A percentile compares a stretch with the other conserved stretches of the same genome.
phyloP scores from a whole-genome alignment of 2,888 invertebrate species.

The Meiosimyza decipiens region DNA sequence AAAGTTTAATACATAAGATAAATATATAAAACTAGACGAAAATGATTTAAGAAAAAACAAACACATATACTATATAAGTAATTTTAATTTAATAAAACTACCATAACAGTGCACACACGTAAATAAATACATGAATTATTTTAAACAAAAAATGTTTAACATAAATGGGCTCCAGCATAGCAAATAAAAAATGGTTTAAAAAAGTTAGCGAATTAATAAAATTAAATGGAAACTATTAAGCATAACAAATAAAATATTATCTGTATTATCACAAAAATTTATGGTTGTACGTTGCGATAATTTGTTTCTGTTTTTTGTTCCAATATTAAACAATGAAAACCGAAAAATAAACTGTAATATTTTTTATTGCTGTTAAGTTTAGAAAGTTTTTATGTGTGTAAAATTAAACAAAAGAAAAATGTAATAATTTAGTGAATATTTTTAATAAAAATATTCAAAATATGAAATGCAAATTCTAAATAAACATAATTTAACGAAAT shows the following conservation, averaged over 20 bases:
- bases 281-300: constrained; percentile 51
- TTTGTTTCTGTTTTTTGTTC: constrained; percentile 47
- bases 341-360: constrained; percentile 38
- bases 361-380: constrained; percentile 36
- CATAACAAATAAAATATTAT: constrained; percentile 7
- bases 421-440: constrained; percentile 9
- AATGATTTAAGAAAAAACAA: background rate
- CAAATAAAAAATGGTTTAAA: constrained; percentile 34
- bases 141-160: constrained; percentile 6
- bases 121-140: constrained; percentile 13
- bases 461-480: constrained; percentile 25
- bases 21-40: background rate
- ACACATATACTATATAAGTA: constrained; percentile 28
- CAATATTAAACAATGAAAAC: constrained; percentile 14
- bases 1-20: constrained; percentile 9
- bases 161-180: constrained; percentile 31
- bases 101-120: constrained; percentile 10
- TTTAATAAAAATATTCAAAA: constrained; percentile 16
- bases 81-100: constrained; percentile 32
- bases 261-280: constrained; percentile 41
- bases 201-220: constrained; percentile 36
- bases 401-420: constrained; percentile 11
- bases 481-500: constrained; percentile 30
- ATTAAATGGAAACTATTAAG: constrained; percentile 36
- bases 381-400: constrained; percentile 29